phyloP scores from a whole-genome alignment of 2,888 invertebrate genomes.

The Lasioglossum lativentre region DNA sequence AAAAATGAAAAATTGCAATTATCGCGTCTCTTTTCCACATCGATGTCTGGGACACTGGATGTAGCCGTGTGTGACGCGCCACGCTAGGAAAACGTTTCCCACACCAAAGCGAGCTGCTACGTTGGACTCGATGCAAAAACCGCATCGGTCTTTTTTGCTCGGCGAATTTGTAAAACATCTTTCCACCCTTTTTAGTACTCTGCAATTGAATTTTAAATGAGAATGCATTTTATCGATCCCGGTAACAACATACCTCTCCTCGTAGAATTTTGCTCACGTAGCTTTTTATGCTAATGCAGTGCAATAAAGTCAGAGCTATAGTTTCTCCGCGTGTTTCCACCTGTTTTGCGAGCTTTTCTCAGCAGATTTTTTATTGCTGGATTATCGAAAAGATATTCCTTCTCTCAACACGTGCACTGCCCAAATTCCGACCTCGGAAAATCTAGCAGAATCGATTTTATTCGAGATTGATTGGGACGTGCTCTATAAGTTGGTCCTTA shows the following conservation, averaged over 20 bases:
- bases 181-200: neutral
- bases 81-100: neutral
- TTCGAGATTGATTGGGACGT: too few relatives aligned
- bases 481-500: too few relatives aligned
- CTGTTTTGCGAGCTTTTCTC: neutral
- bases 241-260: conserved; percentile 1
- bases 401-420: too few relatives aligned
- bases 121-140: neutral
- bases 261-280: conserved; percentile 22
- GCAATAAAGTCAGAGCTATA: neutral
- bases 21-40: neutral
- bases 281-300: conserved; percentile 12
- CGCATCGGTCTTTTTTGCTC: neutral
- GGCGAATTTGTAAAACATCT: neutral
- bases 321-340: neutral
- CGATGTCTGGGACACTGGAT: neutral
- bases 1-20: neutral
- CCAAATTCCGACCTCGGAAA: too few relatives aligned
- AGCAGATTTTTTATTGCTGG: neutral
- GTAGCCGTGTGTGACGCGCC: neutral
- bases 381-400: neutral
- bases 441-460: too few relatives aligned
- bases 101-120: neutral
- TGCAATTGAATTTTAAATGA: conserved; percentile 40
- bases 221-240: conserved; percentile 26